Evolutionary conservation across 2,888 invertebrate species (phyloP), one percentile per base, ranked within the genome.

Genomic region (Hydroisotoma schaefferi): DNA sequence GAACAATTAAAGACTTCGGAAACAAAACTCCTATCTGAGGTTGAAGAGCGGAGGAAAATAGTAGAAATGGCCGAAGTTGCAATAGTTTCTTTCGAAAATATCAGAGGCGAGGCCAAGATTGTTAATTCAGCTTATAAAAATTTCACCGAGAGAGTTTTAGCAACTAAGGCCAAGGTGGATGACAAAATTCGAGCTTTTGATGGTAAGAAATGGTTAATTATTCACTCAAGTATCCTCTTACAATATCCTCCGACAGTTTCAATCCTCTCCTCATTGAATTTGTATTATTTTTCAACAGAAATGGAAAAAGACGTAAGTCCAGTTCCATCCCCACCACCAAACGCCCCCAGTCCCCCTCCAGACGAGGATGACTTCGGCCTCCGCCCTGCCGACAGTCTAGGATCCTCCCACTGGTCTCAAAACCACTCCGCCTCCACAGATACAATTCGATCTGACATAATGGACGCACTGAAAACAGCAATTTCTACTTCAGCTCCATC

Each of bases 121-220:
- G 72, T 72, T 8, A 69, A 69, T 54, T 59, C 69, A 12, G 95
- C 97, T 1, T 97, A 95, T 76, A 90, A 90, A 78, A 93, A 90
- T 76, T 97, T 94, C 79, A 93, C 92, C 0, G 85, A 86, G 15
- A 83, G 94, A 61, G 91, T 97, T 1, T 87, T 90, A 74, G 84
- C 85, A 55, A 81, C 94, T 51, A 90, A 93, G 76, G 86, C 87
- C 55, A 91, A 90, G 75, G 78, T 94, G 22, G 90, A 90, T 71
- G 93, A 94, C 73, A 80, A 90, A 61, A 82, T 85, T 70, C 84
- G 86, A 20, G 85, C 84, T 6, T 77, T 94, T 58, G 78, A 79
- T n/a, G 73, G 74, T 55, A 72, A 75, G 15, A 55, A 10, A 28
- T 47, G n/a, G 20, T 33, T 33, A 33, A 33, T 33, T 10, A 33